Evolutionary conservation across 2,113 vertebrate species (phyloP).

Genomic region (Callionymus lyra): DNA sequence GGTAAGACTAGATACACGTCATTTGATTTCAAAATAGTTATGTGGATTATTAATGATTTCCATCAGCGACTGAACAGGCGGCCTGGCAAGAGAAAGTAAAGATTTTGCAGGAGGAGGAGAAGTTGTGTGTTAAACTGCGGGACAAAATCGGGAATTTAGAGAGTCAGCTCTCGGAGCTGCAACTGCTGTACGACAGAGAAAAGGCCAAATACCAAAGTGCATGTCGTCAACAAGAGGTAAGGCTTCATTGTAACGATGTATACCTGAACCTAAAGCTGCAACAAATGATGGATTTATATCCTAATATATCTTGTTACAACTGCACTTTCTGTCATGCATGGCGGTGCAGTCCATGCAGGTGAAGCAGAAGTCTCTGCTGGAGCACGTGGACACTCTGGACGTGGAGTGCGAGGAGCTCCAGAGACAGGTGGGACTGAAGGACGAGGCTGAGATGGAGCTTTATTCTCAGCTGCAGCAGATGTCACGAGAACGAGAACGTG

Average conservation of each 20-base stretch:
- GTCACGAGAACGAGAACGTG: constrained; percentile 51
- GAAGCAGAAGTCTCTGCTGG: constrained; percentile 75
- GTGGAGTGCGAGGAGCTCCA: constrained; percentile 76
- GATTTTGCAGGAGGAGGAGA: constrained; percentile 40
- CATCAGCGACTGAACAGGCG: constrained; percentile 49
- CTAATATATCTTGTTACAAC: neutral
- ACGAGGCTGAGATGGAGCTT: constrained; percentile 62
- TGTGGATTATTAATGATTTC: neutral
- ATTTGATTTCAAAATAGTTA: neutral
- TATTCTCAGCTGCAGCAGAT: constrained; percentile 52
- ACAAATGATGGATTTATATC: no score
- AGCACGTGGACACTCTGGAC: constrained; percentile 74
- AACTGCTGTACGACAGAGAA: constrained; percentile 75
- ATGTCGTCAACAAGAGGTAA: constrained; percentile 78
- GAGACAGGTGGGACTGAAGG: constrained; percentile 56
- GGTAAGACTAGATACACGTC: constrained; percentile 55
- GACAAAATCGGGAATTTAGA: constrained; percentile 62
- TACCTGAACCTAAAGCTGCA: no score
- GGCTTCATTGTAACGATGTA: constrained; percentile 1
- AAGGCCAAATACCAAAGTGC: constrained; percentile 72
- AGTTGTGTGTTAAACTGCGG: constrained; percentile 55
- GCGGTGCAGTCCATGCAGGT: constrained; percentile 73
- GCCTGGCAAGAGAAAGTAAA: constrained; percentile 61
- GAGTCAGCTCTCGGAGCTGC: constrained; percentile 61
- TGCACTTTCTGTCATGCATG: neutral